Base-by-base conservation (phyloP, 2,797 vertebrate genomes). In the Lateolabrax maculatus region DNA sequence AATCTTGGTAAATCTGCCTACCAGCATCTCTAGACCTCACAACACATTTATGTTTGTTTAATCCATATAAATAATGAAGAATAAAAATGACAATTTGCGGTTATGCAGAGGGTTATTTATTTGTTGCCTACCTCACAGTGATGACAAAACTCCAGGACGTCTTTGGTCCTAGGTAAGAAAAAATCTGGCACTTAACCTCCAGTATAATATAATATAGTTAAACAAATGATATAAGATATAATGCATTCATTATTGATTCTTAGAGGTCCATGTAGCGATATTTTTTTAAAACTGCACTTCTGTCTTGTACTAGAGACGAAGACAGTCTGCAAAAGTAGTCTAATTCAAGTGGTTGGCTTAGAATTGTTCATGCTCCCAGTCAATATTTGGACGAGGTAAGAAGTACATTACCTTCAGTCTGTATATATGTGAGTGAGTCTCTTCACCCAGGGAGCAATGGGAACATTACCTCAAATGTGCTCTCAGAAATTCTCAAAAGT, bases 361-460 rank as follows among this genome's bases (percentile, higher is more conserved):
- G 46, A 85, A 75, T 77, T 71, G 71, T 51, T 73, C 34, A 18
- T 37, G n/a, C 34, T 66, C 70, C 44, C 9, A 62, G 78, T 86
- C 76, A 84, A 83, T 77, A 75, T 89, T 77, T 83, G 64, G 46
- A 80, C 21, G 27, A 61, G 46, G 36, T 25, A 53, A 60, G 29
- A 75, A 44, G 44, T 53, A 37, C 34, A 77, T 84, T 77, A 60
- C 39, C 36, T 60, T 69, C 31, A 18, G 21, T 21, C 19, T 76
- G 61, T 70, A 44, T 77, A 74, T 75, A 44, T 84, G 9, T 27
- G 36, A 75, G 23, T 13, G 29, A 39, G 21, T 43, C 57, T 72
- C 31, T 43, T 75, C 53, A 41, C 61, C 27, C n/a, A 0, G 15
- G 18, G 21, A 68, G 25, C 31, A 51, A 39, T 6, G 13, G 46